Percentiles rank a stretch among this genome's conserved stretches.
phyloP scores from a whole-genome alignment of 2,797 vertebrate genomes.

The Catostomus latipinnis region DNA sequence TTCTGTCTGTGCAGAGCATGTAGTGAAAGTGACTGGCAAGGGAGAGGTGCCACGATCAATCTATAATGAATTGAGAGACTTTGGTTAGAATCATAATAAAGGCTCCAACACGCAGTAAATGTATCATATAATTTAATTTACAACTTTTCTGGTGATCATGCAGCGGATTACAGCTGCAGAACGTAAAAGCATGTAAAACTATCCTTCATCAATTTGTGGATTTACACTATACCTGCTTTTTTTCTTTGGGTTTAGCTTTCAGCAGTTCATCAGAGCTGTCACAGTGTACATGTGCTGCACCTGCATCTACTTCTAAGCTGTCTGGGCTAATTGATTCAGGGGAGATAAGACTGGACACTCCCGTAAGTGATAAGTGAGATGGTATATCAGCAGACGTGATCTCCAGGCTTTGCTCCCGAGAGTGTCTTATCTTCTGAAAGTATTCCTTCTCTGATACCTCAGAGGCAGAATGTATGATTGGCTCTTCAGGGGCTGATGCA shows the following conservation, averaged over 20 bases:
- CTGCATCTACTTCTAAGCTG: slow-evolving; percentile 76
- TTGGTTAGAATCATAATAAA: too few relatives aligned
- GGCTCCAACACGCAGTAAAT: too few relatives aligned
- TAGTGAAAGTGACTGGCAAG: slow-evolving; percentile 46
- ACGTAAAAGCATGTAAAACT: too few relatives aligned
- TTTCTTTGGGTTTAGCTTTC: slow-evolving; percentile 75
- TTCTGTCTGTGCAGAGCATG: slow-evolving; percentile 59
- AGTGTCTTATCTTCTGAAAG: slow-evolving; percentile 71
- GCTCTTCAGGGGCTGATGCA: slow-evolving; percentile 48
- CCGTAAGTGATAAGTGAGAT: slow-evolving; percentile 21
- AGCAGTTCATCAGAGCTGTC: slow-evolving; percentile 69
- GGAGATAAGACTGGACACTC: slow-evolving; percentile 14
- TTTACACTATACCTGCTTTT: slow-evolving; percentile 73
- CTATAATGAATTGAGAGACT: slow-evolving; percentile 32
- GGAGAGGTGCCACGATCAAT: slow-evolving; percentile 30
- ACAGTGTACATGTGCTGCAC: slow-evolving; percentile 50
- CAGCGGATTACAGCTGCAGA: too few relatives aligned
- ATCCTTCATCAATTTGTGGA: too few relatives aligned
- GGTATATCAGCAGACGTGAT: slow-evolving; percentile 38
- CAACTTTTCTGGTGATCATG: neutral
- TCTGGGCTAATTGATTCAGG: slow-evolving; percentile 42
- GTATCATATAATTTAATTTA: too few relatives aligned
- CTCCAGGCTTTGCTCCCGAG: slow-evolving; percentile 45
- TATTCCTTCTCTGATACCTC: slow-evolving; percentile 71
- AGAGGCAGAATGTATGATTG: slow-evolving; percentile 46